Conservation (phyloP, 2,797 vertebrate species). For the Iguana delicatissima region DNA sequence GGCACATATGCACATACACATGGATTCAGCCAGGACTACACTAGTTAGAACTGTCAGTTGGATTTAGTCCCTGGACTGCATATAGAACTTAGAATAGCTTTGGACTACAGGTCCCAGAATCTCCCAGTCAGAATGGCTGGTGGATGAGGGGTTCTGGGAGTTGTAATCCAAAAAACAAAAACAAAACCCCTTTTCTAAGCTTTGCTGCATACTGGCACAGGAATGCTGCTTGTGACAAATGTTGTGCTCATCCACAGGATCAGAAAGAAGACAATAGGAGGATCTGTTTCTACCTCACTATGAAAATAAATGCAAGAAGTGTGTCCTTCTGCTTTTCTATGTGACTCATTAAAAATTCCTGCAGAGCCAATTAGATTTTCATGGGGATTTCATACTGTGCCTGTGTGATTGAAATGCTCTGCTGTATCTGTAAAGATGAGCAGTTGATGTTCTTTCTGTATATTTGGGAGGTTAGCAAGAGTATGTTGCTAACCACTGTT, state of each 20-base stretch:
- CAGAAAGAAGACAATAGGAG: not conserved
- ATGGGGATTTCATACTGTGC: not conserved
- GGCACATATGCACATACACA: too few relatives aligned
- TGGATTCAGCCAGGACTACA: too few relatives aligned
- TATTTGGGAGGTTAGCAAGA: not conserved
- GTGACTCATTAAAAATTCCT: not conserved
- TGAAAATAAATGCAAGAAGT: not conserved
- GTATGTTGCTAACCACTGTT: not conserved
- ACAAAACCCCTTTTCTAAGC: too few relatives aligned
- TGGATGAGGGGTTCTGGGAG: too few relatives aligned
- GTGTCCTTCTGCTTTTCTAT: not conserved
- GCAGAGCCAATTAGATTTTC: not conserved
- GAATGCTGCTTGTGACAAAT: not conserved
- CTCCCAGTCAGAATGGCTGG: too few relatives aligned
- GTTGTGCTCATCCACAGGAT: not conserved
- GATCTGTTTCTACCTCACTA: not conserved
- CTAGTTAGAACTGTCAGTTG: too few relatives aligned
- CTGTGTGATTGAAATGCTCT: not conserved
- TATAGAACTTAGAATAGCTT: too few relatives aligned
- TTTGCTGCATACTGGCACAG: not conserved
- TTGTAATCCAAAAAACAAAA: too few relatives aligned
- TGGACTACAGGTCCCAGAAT: too few relatives aligned
- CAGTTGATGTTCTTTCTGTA: not conserved
- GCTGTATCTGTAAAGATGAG: not conserved
- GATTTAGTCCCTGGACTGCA: too few relatives aligned